Evolutionary conservation across 2,888 invertebrate species (phyloP).

Genomic region (Xanthorhoe spadicearia): DNA sequence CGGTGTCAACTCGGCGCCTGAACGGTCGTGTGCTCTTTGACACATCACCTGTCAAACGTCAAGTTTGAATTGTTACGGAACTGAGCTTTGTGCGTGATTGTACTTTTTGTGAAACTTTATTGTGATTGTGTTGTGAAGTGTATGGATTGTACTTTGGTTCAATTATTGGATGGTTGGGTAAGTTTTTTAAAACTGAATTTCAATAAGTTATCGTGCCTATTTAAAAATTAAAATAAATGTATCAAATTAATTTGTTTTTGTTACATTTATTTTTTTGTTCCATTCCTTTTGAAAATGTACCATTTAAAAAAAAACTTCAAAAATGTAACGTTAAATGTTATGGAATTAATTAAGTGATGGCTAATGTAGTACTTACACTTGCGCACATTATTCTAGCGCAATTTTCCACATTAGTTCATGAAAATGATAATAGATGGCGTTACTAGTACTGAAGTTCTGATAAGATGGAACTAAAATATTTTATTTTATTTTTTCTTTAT

Average conservation of each 20-base stretch:
- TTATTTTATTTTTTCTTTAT: too few relatives aligned
- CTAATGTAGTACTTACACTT: not conserved
- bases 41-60: constrained; percentile 48
- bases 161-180: constrained; percentile 21
- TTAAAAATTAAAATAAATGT: too few relatives aligned
- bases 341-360: not conserved
- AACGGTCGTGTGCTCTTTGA: constrained; percentile 54
- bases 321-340: not conserved
- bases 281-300: too few relatives aligned
- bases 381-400: not conserved
- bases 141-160: constrained; percentile 20
- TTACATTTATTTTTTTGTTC: too few relatives aligned
- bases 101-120: constrained; percentile 22
- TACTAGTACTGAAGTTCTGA: constrained; percentile 20
- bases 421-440: constrained; percentile 51
- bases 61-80: constrained; percentile 31
- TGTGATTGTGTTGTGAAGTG: constrained; percentile 20
- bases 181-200: constrained; percentile 17
- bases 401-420: constrained; percentile 28
- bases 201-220: too few relatives aligned
- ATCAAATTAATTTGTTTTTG: too few relatives aligned
- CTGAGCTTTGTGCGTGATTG: constrained; percentile 9
- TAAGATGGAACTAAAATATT: not conserved
- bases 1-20: constrained; percentile 55
- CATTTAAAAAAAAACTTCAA: too few relatives aligned